A percentile compares a stretch with the other conserved stretches of the same genome.
phyloP scores from a whole-genome alignment of 1,140 invertebrate genomes.

The Trichoplusia ni region DNA sequence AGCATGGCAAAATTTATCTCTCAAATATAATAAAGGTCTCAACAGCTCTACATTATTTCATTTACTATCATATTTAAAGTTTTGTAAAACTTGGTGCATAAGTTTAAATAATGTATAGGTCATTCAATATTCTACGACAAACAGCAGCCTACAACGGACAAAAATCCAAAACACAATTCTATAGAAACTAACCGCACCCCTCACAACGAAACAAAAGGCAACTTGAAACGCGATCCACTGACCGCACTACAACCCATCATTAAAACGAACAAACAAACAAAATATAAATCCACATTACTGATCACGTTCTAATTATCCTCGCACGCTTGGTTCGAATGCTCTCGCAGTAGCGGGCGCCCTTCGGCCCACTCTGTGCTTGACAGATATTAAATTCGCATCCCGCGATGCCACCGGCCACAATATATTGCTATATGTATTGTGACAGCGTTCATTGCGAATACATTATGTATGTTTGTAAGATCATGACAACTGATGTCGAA shows the following conservation, averaged over 20 bases:
- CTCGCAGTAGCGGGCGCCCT: slow-evolving; percentile 37
- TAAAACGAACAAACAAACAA: not conserved
- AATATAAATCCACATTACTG: not conserved
- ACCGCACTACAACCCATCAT: not conserved
- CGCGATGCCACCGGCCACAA: slow-evolving; percentile 66
- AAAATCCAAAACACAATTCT: too few species aligned
- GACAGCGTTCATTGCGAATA: slow-evolving; percentile 44
- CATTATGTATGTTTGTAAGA: slow-evolving; percentile 33
- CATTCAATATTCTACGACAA: too few species aligned
- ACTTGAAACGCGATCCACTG: too few species aligned
- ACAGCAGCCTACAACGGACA: too few species aligned
- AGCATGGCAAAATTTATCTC: too few species aligned
- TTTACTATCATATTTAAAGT: too few species aligned
- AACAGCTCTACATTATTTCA: too few species aligned
- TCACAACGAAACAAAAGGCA: too few species aligned
- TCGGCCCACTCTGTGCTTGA: slow-evolving; percentile 58
- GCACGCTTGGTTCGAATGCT: slow-evolving; percentile 35
- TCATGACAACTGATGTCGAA: slow-evolving; percentile 1
- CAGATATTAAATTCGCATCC: slow-evolving; percentile 76
- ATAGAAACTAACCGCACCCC: too few species aligned
- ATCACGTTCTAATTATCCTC: slow-evolving; percentile 1
- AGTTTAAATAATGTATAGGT: too few species aligned
- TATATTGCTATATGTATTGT: slow-evolving; percentile 54
- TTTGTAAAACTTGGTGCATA: too few species aligned
- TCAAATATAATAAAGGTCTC: too few species aligned